Conservation (phyloP, 2,888 invertebrate species). For the Apantesis nais region DNA sequence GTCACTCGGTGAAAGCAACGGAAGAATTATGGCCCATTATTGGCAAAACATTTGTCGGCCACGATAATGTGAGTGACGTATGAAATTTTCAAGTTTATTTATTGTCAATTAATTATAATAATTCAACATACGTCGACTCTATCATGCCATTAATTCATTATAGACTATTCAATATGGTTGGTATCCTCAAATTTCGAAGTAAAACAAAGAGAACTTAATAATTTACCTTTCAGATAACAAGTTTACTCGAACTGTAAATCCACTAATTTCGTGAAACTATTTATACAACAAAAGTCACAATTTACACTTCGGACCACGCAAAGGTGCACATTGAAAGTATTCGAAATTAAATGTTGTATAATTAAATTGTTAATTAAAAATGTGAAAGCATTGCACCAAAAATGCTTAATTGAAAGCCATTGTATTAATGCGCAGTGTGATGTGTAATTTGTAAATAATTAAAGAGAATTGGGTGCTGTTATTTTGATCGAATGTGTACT, state of each 20-base stretch:
- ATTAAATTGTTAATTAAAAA: constrained; percentile 53
- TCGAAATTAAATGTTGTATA: constrained; percentile 49
- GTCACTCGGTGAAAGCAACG: too few species aligned
- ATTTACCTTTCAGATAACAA: constrained; percentile 29
- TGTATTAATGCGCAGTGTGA: constrained; percentile 47
- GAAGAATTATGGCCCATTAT: too few species aligned
- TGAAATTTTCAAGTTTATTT: not conserved
- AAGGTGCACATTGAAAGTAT: constrained; percentile 36
- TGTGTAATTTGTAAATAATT: constrained; percentile 53
- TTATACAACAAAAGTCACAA: constrained; percentile 41
- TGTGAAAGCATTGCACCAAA: constrained; percentile 36
- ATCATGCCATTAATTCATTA: not conserved
- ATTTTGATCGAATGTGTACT: constrained; percentile 32
- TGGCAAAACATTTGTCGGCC: too few species aligned
- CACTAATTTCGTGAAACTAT: not conserved
- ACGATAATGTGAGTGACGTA: not conserved
- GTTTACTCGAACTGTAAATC: constrained; percentile 19
- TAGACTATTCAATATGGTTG: not conserved
- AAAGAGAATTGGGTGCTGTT: constrained; percentile 32
- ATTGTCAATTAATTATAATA: not conserved
- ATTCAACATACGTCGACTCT: not conserved
- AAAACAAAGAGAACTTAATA: constrained; percentile 9
- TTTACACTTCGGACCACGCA: constrained; percentile 43
- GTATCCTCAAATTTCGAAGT: not conserved
- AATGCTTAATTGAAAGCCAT: constrained; percentile 53